Conservation (phyloP, 2,888 invertebrate genomes). For the Liposcelis brunnea region DNA sequence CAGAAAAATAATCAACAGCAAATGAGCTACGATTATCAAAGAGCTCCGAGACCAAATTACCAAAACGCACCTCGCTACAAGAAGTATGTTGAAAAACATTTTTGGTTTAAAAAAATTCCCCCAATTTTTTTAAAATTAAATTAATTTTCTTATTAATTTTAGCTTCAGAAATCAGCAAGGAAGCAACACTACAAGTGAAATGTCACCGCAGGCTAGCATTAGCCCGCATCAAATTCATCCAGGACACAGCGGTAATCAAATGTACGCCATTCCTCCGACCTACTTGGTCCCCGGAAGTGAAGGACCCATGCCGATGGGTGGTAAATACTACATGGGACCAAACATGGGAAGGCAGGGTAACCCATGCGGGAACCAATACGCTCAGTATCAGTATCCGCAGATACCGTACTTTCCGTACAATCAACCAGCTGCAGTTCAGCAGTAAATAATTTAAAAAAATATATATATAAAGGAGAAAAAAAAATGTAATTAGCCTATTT, state of each 20-base stretch:
- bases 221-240: not conserved
- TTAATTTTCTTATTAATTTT: not conserved
- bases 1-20: too few relatives aligned
- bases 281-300: too few relatives aligned
- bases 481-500: conserved; percentile 24
- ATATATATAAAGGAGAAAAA: not conserved
- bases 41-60: too few relatives aligned
- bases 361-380: conserved; percentile 23
- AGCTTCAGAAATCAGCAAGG: conserved; percentile 1
- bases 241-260: too few relatives aligned
- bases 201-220: conserved; percentile 1
- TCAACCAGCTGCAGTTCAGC: conserved; percentile 37
- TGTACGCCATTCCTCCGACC: too few relatives aligned
- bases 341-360: not conserved
- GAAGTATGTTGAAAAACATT: too few relatives aligned
- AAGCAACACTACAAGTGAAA: not conserved
- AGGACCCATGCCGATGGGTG: not conserved
- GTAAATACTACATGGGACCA: not conserved
- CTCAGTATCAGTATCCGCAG: conserved; percentile 18
- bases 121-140: too few relatives aligned
- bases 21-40: too few relatives aligned
- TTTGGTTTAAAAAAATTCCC: too few relatives aligned
- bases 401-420: conserved; percentile 17
- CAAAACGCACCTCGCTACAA: too few relatives aligned
- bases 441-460: conserved; percentile 31